These are phyloP conservation scores for Cephus nigrinus DNA, from an alignment of 2,888 invertebrate species.

Conservation along the genomic window DNA sequence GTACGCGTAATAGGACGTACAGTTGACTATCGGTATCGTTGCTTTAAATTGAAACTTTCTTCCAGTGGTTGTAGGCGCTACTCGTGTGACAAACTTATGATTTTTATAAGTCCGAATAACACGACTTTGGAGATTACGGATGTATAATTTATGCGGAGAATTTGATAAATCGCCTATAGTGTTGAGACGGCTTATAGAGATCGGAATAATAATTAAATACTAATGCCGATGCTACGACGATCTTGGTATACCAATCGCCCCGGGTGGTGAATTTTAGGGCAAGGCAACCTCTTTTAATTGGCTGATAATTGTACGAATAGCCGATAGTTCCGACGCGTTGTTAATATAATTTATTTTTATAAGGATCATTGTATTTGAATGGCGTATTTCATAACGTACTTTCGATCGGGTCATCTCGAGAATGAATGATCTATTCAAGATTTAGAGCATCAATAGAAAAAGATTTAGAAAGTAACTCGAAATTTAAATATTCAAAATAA, in stretches of 20 bases:
- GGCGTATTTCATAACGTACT: not conserved
- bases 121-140: not conserved
- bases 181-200: not conserved
- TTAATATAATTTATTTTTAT: not conserved
- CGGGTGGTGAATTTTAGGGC: constrained; percentile 1
- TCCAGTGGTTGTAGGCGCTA: not conserved
- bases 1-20: not conserved
- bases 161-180: not conserved
- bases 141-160: constrained; percentile 5
- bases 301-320: not conserved
- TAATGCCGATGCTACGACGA: not conserved
- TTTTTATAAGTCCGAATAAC: not conserved
- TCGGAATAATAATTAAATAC: not conserved
- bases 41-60: not conserved
- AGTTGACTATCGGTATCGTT: not conserved
- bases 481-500: not conserved
- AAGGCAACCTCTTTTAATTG: not conserved
- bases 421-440: not conserved
- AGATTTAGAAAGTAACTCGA: not conserved
- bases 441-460: not conserved
- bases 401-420: not conserved
- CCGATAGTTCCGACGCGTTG: not conserved
- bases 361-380: not conserved
- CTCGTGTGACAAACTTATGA: not conserved
- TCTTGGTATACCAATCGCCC: not conserved